Conservation (phyloP, 2,888 invertebrate genomes). For the Podotricha telesiphe region DNA sequence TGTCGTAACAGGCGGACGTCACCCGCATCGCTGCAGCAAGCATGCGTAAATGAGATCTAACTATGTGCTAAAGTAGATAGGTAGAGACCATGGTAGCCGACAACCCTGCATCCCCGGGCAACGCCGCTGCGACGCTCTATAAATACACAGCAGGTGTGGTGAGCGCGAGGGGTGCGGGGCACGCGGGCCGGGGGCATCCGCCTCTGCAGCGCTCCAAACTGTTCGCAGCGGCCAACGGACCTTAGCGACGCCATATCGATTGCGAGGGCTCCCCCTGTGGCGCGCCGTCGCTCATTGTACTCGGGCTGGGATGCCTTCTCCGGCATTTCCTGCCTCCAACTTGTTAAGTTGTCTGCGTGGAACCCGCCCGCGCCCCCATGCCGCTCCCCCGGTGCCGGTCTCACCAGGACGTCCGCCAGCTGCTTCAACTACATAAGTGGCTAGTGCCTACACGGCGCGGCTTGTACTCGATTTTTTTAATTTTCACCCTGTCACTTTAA, state of each 20-base stretch:
- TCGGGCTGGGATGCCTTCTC: constrained; percentile 80
- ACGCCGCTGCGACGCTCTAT: constrained; percentile 75
- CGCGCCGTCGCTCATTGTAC: constrained; percentile 79
- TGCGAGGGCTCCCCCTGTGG: constrained; percentile 83
- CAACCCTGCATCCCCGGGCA: constrained; percentile 79
- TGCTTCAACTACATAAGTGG: constrained; percentile 53
- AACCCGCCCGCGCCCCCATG: constrained; percentile 52
- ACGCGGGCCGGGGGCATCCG: constrained; percentile 75
- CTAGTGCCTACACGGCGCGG: constrained; percentile 43
- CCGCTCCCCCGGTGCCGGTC: constrained; percentile 53
- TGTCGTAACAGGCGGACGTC: constrained; percentile 70
- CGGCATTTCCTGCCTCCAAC: constrained; percentile 77
- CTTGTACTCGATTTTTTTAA: constrained; percentile 42
- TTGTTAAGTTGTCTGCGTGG: constrained; percentile 66
- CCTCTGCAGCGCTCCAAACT: constrained; percentile 80
- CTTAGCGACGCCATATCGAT: constrained; percentile 84
- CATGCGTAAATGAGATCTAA: constrained; percentile 39
- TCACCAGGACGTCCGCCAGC: constrained; percentile 72
- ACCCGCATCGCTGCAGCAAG: constrained; percentile 57
- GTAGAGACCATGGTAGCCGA: constrained; percentile 62
- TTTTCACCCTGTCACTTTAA: constrained; percentile 30
- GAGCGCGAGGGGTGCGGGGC: constrained; percentile 61
- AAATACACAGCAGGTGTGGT: constrained; percentile 83
- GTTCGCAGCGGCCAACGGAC: constrained; percentile 82
- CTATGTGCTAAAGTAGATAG: constrained; percentile 47